phyloP scores from a whole-genome alignment of 2,797 vertebrate genomes.

The Acridotheres tristis region DNA sequence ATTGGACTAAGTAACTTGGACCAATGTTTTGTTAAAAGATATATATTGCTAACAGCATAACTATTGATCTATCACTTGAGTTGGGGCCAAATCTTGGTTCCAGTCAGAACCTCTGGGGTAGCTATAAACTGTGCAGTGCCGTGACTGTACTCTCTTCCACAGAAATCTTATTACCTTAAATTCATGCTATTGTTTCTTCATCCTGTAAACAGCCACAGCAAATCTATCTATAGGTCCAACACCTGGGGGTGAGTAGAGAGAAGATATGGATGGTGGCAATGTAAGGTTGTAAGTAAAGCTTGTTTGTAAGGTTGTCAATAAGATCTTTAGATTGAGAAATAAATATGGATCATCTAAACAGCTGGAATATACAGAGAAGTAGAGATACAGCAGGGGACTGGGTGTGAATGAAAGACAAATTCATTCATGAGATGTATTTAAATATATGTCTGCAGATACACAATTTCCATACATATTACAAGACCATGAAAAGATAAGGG shows the following conservation, averaged over 20 bases:
- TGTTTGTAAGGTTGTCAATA: neutral
- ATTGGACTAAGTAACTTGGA: neutral
- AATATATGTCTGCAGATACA: neutral
- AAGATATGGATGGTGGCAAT: neutral
- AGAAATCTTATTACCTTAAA: neutral
- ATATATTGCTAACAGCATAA: neutral
- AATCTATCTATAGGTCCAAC: neutral
- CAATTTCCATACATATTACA: constrained; percentile 1
- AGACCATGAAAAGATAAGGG: neutral
- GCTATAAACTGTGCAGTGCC: neutral
- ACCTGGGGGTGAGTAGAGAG: neutral
- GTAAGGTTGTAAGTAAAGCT: neutral
- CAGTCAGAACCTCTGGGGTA: neutral
- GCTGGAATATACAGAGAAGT: neutral
- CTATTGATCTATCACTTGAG: neutral
- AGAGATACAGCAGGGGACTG: neutral
- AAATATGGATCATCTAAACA: neutral
- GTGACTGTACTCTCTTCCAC: neutral
- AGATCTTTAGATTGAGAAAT: neutral
- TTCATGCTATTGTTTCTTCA: neutral
- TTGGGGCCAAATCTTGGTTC: neutral
- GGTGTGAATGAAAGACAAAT: neutral
- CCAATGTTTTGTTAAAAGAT: neutral
- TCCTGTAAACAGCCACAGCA: neutral
- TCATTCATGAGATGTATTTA: constrained; percentile 5